A percentile compares a stretch with the other conserved stretches of the same genome.
Evolutionary conservation across 2,797 vertebrate species (phyloP).

Genomic region (Fistularia commersonii): DNA sequence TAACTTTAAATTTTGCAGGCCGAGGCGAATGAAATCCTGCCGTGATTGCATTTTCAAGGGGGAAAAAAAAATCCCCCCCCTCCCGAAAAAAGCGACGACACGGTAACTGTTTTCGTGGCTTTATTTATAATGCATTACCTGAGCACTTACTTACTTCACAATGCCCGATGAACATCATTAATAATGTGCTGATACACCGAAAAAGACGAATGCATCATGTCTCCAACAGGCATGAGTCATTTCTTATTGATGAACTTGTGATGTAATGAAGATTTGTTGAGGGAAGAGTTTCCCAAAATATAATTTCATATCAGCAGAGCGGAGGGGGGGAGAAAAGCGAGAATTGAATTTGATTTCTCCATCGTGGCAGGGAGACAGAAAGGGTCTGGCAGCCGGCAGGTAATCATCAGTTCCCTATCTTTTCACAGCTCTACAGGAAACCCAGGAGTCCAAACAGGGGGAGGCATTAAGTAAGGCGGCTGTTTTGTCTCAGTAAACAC

Average conservation of each 20-base stretch:
- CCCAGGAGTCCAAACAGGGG: constrained; percentile 33
- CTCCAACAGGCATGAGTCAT: constrained; percentile 1
- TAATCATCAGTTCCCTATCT: constrained; percentile 35
- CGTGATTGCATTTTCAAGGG: background rate
- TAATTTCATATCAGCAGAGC: background rate
- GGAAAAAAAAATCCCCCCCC: too few relatives aligned
- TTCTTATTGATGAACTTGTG: constrained; percentile 20
- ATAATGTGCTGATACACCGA: constrained; percentile 27
- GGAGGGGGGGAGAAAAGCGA: background rate
- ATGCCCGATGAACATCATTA: constrained; percentile 10
- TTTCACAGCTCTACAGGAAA: constrained; percentile 26
- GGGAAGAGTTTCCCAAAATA: constrained; percentile 2
- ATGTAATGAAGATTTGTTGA: constrained; percentile 8
- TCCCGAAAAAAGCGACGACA: background rate
- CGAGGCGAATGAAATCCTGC: constrained; percentile 15
- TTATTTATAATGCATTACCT: constrained; percentile 29
- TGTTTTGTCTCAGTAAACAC: constrained; percentile 71
- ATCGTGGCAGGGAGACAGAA: constrained; percentile 1
- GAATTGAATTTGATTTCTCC: constrained; percentile 18
- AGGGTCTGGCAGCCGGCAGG: constrained; percentile 6
- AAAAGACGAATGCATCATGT: constrained; percentile 6
- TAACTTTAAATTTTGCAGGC: constrained; percentile 18
- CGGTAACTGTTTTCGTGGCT: constrained; percentile 2
- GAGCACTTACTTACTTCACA: constrained; percentile 19
- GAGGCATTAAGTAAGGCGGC: constrained; percentile 54